Conservation (phyloP, 2,888 invertebrate genomes). For the Drosophila dives region DNA sequence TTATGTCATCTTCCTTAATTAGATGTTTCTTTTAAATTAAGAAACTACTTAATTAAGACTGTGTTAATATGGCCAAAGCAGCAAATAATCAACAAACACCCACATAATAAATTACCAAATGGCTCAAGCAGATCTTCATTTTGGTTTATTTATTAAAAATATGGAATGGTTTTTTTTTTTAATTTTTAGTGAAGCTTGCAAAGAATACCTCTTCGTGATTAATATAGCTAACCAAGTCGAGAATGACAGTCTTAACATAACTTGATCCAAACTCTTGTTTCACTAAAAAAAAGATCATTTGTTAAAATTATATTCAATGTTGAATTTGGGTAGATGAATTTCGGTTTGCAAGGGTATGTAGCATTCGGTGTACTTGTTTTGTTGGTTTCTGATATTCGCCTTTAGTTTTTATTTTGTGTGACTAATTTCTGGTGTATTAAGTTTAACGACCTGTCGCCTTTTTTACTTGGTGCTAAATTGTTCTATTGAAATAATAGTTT, state of each 20-base stretch:
- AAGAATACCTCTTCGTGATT: background rate
- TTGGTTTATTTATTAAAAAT: background rate
- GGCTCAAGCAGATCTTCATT: conserved; percentile 21
- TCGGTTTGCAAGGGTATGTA: background rate
- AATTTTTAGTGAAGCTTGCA: background rate
- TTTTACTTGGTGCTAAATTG: conserved; percentile 20
- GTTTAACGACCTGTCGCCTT: conserved; percentile 66
- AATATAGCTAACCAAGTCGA: background rate
- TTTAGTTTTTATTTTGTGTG: conserved; percentile 20
- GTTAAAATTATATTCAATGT: too few species aligned
- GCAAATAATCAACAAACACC: conserved; percentile 25
- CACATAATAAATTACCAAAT: conserved; percentile 40
- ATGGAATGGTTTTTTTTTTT: background rate
- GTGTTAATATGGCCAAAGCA: conserved; percentile 20
- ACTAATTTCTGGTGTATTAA: conserved; percentile 50
- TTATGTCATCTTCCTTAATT: conserved; percentile 61
- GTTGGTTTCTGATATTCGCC: background rate
- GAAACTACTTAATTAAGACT: conserved; percentile 36
- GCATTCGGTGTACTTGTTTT: background rate
- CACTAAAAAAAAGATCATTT: background rate
- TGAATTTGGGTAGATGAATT: background rate
- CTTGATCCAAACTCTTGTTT: too few species aligned
- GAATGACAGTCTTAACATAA: background rate
- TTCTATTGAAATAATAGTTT: conserved; percentile 6
- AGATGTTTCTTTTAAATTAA: conserved; percentile 37